Conservation (phyloP, 2,113 vertebrate genomes). For the Channa argus region DNA sequence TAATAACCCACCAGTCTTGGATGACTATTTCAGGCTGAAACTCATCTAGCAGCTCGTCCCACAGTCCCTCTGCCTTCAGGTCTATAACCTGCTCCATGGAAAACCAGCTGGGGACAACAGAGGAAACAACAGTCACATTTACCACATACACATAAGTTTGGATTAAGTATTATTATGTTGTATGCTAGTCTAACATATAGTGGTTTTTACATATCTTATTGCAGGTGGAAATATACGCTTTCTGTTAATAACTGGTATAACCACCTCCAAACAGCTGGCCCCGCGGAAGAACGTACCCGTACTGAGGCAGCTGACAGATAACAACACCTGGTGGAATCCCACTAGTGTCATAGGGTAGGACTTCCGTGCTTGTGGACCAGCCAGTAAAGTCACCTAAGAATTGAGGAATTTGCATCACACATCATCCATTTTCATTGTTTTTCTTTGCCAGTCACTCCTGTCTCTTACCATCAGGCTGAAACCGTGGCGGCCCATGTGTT, state of each 20-base stretch:
- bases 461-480: conserved; percentile 73
- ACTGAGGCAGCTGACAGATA: conserved; percentile 69
- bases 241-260: background rate
- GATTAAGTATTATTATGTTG: background rate
- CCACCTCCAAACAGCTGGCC: background rate
- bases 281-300: conserved; percentile 67
- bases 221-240: background rate
- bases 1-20: conserved; percentile 86
- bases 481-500: conserved; percentile 60
- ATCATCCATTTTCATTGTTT: background rate
- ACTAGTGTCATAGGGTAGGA: conserved; percentile 74
- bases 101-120: conserved; percentile 84
- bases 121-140: background rate
- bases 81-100: conserved; percentile 87
- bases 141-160: background rate
- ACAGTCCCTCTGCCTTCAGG: conserved; percentile 87
- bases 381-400: conserved; percentile 83
- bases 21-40: conserved; percentile 87
- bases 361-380: conserved; percentile 81
- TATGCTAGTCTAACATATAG: no score
- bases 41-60: conserved; percentile 86
- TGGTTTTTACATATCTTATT: background rate
- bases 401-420: background rate
- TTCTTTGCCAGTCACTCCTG: background rate
- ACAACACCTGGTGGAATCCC: conserved; percentile 70